Base-by-base conservation (phyloP, 2,888 invertebrate genomes). In the Bombyx huttoni region DNA sequence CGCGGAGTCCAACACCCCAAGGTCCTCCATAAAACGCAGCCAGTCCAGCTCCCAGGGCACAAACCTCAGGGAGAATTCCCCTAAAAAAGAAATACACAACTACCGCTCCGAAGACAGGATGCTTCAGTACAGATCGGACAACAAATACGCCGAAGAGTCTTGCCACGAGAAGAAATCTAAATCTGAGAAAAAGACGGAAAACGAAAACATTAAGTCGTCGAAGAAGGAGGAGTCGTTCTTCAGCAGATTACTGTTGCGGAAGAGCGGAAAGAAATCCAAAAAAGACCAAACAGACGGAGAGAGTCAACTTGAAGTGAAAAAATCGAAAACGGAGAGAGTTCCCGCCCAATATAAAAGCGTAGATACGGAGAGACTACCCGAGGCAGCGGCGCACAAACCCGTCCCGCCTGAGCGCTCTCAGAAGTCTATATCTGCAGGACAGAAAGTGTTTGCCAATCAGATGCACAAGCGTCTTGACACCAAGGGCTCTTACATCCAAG, bases 201-300 rank as follows among this genome's bases (percentile, higher is more conserved):
- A 86, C 57, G 88, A 90, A 83, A 73, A 83, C 59, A 75, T 86
- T 71, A 61, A 86, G 72, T 64, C 81, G 63, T 73, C 78, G 52
- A 89, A 92, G 76, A 86, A 90, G 71, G 89, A 91, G 68, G 81
- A 90, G 69, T 87, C 90, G 57, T 91, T 92, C 72, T 91, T 94
- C 68, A 92, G 92, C 53, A 89, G 94, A 57, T 75, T 94, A 52
- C 87, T 94, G 48, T 86, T 92, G 47, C 89, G 94, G 60, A 91
- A 92, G 63, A 94, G 93, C 52, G 93, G 92, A 35, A 93, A 93
- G 68, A 93, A 93, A 72, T 91, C 92, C 55, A 91, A 92, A 61
- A 88, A 90, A 54, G 89, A 90, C 45, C 81, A 78, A 54, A 78
- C 75, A 0, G 86, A 86, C 47, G 83, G 82, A 13, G 89, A 84